Conservation (phyloP, 2,888 invertebrate species). For the Nebria salina region DNA sequence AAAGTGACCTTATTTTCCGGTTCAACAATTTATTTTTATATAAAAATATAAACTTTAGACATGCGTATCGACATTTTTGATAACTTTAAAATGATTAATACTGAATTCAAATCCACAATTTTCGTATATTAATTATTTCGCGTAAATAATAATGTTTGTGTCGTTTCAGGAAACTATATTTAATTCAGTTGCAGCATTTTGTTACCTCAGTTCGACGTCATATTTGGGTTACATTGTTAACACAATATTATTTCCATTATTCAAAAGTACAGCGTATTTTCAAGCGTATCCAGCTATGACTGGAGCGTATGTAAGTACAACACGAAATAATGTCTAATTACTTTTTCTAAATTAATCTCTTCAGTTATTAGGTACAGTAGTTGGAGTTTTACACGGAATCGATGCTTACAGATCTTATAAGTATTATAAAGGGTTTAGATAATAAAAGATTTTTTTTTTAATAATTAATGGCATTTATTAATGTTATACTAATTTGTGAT, state of each 20-base stretch:
- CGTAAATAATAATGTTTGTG: constrained; percentile 45
- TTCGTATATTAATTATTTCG: not conserved
- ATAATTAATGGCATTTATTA: not conserved
- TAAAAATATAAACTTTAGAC: not conserved
- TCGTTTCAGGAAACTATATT: constrained; percentile 79
- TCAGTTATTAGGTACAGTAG: constrained; percentile 81
- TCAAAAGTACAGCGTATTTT: constrained; percentile 77
- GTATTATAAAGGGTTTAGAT: constrained; percentile 72
- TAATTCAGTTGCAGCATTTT: constrained; percentile 78
- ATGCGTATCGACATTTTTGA: not conserved
- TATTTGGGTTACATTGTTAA: constrained; percentile 84
- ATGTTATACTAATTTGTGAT: not conserved
- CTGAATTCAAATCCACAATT: not conserved
- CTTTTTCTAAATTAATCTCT: constrained; percentile 56
- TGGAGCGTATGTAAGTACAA: constrained; percentile 80
- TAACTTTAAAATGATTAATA: not conserved
- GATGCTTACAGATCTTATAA: constrained; percentile 82
- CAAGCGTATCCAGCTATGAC: constrained; percentile 91
- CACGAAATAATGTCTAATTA: not conserved
- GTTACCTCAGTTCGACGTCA: constrained; percentile 81
- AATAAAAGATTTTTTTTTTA: constrained; percentile 44
- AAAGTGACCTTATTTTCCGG: not conserved
- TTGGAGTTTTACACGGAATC: constrained; percentile 79
- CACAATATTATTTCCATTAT: constrained; percentile 79
- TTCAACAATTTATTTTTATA: not conserved